These are phyloP conservation scores for Sclerodermus sp. DNA, from an alignment of 2,888 invertebrate species.

Conservation along the genomic window DNA sequence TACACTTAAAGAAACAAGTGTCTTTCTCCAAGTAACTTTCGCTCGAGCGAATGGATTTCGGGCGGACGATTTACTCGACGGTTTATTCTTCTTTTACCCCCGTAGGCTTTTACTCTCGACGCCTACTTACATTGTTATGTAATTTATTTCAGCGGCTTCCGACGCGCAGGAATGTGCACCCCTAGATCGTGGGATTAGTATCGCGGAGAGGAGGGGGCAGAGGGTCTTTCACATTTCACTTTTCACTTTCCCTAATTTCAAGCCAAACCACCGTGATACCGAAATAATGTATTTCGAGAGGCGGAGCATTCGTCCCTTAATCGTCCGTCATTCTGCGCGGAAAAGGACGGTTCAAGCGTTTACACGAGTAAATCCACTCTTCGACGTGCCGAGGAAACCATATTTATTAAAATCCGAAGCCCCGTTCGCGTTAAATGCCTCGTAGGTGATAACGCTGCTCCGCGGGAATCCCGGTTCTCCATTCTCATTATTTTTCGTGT, in stretches of 20 bases:
- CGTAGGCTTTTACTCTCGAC: conserved; percentile 28
- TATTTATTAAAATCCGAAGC: too few species aligned
- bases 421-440: too few species aligned
- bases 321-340: too few species aligned
- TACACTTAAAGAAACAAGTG: conserved; percentile 23
- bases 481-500: too few species aligned
- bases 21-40: conserved; percentile 20
- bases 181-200: conserved; percentile 32
- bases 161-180: conserved; percentile 31
- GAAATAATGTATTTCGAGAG: too few species aligned
- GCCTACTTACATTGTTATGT: conserved; percentile 49
- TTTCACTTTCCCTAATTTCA: conserved; percentile 54
- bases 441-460: too few species aligned
- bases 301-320: too few species aligned
- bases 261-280: neutral
- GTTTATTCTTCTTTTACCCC: conserved; percentile 25
- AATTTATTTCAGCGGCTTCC: conserved; percentile 48
- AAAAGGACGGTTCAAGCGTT: too few species aligned
- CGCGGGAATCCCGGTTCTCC: too few species aligned
- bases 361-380: too few species aligned
- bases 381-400: too few species aligned
- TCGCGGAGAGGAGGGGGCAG: too few species aligned
- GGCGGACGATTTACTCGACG: conserved; percentile 17
- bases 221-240: conserved; percentile 47
- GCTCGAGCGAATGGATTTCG: conserved; percentile 23